phyloP scores from a whole-genome alignment of 2,797 vertebrate species.

The Podarcis siculus region DNA sequence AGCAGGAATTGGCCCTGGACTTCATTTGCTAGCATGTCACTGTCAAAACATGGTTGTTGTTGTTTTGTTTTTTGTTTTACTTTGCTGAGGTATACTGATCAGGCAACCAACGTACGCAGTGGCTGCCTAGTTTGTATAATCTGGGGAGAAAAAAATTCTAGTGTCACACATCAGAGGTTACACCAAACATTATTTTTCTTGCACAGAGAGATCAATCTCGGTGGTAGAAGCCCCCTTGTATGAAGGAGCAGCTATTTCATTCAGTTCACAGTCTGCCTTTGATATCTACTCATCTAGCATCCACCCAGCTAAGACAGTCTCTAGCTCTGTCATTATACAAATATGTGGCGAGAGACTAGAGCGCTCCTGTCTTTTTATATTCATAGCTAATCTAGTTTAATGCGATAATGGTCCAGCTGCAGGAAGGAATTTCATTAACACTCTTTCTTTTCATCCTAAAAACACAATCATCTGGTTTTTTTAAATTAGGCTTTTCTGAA shows the following conservation, averaged over 20 bases:
- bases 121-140: not conserved
- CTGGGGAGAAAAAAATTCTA: not conserved
- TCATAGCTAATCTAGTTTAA: constrained; percentile 42
- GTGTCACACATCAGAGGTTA: not conserved
- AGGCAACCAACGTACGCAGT: not conserved
- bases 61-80: not conserved
- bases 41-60: not conserved
- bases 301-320: constrained; percentile 29
- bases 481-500: constrained; percentile 44
- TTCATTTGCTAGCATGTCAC: not conserved
- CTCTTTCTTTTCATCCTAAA: constrained; percentile 33
- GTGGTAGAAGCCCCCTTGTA: not conserved
- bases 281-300: constrained; percentile 8
- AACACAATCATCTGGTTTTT: constrained; percentile 28
- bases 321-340: constrained; percentile 39
- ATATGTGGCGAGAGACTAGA: not conserved
- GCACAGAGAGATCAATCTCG: not conserved
- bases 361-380: constrained; percentile 45
- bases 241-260: not conserved
- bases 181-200: not conserved
- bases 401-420: constrained; percentile 36
- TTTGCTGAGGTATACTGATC: not conserved
- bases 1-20: not conserved
- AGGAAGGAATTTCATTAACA: constrained; percentile 24
- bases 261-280: not conserved